A percentile compares a stretch with the other conserved stretches of the same genome.
Conservation (phyloP, 2,888 invertebrate species). For the Pyrocoelia pectoralis region DNA sequence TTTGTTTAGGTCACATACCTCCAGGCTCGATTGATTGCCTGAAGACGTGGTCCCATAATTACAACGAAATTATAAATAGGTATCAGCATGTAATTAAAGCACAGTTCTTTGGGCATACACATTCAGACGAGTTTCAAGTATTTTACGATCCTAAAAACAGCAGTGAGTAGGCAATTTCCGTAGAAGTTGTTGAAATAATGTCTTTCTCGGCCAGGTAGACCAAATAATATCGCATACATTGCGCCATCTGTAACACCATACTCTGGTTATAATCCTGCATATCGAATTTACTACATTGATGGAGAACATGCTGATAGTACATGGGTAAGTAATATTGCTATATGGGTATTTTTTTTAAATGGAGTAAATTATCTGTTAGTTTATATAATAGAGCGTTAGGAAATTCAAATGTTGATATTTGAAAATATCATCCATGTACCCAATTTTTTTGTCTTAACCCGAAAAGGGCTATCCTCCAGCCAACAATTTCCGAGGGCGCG, state of each 20-base stretch:
- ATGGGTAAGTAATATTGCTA: slow-evolving; percentile 69
- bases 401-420: too few species aligned
- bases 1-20: slow-evolving; percentile 81
- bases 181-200: slow-evolving; percentile 21
- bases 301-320: slow-evolving; percentile 86
- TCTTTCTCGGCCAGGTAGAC: slow-evolving; percentile 64
- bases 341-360: too few species aligned
- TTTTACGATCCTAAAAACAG: slow-evolving; percentile 86
- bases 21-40: slow-evolving; percentile 93
- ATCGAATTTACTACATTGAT: slow-evolving; percentile 94
- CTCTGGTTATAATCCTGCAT: slow-evolving; percentile 90
- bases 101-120: slow-evolving; percentile 94
- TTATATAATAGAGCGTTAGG: too few species aligned
- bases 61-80: slow-evolving; percentile 84
- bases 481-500: too few species aligned
- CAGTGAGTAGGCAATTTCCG: slow-evolving; percentile 60
- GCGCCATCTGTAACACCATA: slow-evolving; percentile 96
- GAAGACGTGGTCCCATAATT: slow-evolving; percentile 94
- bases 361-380: too few species aligned
- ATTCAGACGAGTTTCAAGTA: slow-evolving; percentile 92
- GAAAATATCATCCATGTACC: too few species aligned
- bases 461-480: too few species aligned
- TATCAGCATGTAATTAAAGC: slow-evolving; percentile 89
- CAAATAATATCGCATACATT: slow-evolving; percentile 88
- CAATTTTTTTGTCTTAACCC: too few species aligned